Base-by-base conservation (phyloP, 2,113 vertebrate species). In the Coptodon bakossiorum region DNA sequence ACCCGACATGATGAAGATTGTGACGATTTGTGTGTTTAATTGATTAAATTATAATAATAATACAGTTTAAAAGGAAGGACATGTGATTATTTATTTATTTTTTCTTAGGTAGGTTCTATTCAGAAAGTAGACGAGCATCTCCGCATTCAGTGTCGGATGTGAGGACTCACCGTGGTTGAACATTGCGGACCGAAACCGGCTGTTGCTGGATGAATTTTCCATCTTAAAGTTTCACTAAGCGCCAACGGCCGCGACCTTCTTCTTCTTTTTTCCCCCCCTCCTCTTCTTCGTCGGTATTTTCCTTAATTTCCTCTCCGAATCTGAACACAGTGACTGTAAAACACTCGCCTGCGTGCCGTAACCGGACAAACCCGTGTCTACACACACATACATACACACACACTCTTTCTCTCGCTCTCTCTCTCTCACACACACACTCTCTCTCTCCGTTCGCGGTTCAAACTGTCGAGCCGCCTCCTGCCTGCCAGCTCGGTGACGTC, bases 101-200 rank as follows among this genome's bases (percentile, higher is more conserved):
- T 2, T 3, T 29, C 6, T 17, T 78, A 78, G 43, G 6, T 7
- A 27, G 59, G 40, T 76, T 24, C n/a, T 12, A 59, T 63, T 17
- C 8, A 9, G 40, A 88, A 24, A 22, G 6, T 10, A 29, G 3
- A 22, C 27, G 8, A 87, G 84, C 84, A 68, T 80, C 81, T 71
- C 50, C 24, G 36, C 61, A 82, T 6, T n/a, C 84, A 17, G 53
- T 5, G 82, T 24, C 43, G 68, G n/a, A 24, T 8, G 53, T 19
- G 12, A 50, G 22, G 10, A 95, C 97, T 97, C 91, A 97, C 97
- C 97, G 90, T 96, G 95, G 90, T 95, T 95, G 88, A 96, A 96
- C 90, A 96, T 71, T 66, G 84, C 81, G 52, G 94, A 94, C 81
- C 96, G 94, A 83, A 96, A 94, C 86, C 96, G 95, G 91, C 92